A percentile compares a stretch with the other conserved stretches of the same genome.
Conservation (phyloP, 2,797 vertebrate species). For the Rhynchonycteris naso region DNA sequence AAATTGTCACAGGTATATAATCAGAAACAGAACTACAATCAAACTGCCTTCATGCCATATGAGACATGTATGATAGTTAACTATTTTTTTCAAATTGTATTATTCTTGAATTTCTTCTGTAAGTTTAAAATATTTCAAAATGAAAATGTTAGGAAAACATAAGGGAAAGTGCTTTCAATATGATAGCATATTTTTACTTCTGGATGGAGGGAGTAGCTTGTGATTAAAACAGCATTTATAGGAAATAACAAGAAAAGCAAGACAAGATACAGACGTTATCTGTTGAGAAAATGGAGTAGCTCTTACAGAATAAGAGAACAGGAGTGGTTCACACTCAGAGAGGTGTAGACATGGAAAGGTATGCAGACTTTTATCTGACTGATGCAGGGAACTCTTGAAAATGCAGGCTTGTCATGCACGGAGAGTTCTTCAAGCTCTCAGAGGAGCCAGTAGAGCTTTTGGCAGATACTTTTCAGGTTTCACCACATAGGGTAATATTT, state of each 20-base stretch:
- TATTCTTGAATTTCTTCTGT: neutral
- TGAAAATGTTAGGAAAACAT: neutral
- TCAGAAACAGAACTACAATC: neutral
- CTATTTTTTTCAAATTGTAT: neutral
- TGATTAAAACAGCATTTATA: neutral
- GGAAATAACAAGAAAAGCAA: neutral
- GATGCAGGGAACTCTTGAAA: neutral
- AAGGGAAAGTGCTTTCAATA: neutral
- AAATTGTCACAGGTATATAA: neutral
- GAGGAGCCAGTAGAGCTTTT: neutral
- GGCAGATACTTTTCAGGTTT: neutral
- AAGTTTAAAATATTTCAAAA: neutral
- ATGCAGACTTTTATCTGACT: neutral
- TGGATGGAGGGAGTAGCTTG: neutral
- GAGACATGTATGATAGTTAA: neutral
- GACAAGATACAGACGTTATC: neutral
- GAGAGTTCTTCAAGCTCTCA: neutral
- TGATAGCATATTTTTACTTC: neutral
- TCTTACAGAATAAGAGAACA: neutral
- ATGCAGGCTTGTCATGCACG: fast-evolving
- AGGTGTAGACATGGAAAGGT: neutral
- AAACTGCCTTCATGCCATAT: neutral
- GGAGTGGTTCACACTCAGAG: neutral
- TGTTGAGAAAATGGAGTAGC: neutral
- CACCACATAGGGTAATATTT: fast-evolving